Conservation (phyloP, 2,888 invertebrate genomes). For the Rotaria macrura region DNA sequence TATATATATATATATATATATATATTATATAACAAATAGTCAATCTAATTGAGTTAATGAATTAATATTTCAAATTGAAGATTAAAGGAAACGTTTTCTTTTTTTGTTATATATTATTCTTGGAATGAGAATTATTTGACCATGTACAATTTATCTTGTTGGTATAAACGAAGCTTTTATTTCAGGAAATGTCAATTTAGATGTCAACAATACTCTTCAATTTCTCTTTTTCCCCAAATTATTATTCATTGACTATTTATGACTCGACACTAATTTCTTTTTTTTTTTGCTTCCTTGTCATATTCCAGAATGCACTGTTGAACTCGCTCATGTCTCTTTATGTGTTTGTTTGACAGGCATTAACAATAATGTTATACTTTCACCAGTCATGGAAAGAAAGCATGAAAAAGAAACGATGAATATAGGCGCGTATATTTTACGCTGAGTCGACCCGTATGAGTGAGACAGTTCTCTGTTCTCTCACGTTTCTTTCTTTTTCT, state of each 20-base stretch:
- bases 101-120: neutral
- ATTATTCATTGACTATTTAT: neutral
- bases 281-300: neutral
- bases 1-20: neutral
- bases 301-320: neutral
- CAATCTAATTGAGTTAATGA: neutral
- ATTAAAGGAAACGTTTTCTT: neutral
- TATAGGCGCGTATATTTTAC: neutral
- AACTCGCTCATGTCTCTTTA: neutral
- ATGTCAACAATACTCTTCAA: neutral
- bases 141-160: neutral
- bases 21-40: neutral
- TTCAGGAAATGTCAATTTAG: neutral
- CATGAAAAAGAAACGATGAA: neutral
- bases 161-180: neutral
- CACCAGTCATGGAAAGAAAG: neutral
- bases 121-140: neutral
- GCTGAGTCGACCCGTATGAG: neutral
- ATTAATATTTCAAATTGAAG: neutral
- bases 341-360: neutral
- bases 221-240: neutral
- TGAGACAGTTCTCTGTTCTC: neutral
- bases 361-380: neutral
- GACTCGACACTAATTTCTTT: neutral
- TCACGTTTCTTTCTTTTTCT: neutral